These are phyloP conservation scores for Scaptomyza tumidula DNA, from an alignment of 2,888 invertebrate genomes.

Conservation along the genomic window DNA sequence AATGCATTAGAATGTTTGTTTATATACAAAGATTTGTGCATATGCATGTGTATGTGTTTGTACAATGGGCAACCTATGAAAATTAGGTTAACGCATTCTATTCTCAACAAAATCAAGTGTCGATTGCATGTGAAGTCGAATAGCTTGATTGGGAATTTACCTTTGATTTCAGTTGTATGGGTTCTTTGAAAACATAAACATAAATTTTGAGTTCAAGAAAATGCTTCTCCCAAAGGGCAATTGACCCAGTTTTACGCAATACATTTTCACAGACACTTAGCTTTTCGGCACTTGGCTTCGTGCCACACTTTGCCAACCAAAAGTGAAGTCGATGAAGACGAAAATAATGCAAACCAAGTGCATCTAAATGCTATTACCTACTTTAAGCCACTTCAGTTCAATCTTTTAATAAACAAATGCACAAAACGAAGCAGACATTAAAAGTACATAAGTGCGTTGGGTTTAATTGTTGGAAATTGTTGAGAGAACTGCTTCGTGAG, in stretches of 20 bases:
- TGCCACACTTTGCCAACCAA: neutral
- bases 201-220: slow-evolving; percentile 31
- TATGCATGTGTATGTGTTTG: neutral
- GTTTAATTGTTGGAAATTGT: slow-evolving; percentile 40
- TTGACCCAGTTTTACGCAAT: slow-evolving; percentile 59
- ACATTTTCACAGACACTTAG: slow-evolving; percentile 67
- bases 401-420: slow-evolving; percentile 33
- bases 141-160: slow-evolving; percentile 34
- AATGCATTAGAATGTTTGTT: slow-evolving; percentile 58
- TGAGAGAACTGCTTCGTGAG: slow-evolving; percentile 11
- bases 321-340: slow-evolving; percentile 6
- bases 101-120: slow-evolving; percentile 16
- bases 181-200: slow-evolving; percentile 62
- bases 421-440: slow-evolving; percentile 8
- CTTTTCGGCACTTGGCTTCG: slow-evolving; percentile 58
- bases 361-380: slow-evolving; percentile 48
- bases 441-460: neutral
- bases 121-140: slow-evolving; percentile 2
- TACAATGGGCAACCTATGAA: slow-evolving; percentile 16
- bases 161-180: slow-evolving; percentile 48
- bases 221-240: slow-evolving; percentile 36
- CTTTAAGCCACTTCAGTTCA: slow-evolving; percentile 44
- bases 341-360: slow-evolving; percentile 40
- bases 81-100: slow-evolving; percentile 67
- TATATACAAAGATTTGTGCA: neutral